Conservation (phyloP, 2,113 vertebrate species). For the Helogale parvula region DNA sequence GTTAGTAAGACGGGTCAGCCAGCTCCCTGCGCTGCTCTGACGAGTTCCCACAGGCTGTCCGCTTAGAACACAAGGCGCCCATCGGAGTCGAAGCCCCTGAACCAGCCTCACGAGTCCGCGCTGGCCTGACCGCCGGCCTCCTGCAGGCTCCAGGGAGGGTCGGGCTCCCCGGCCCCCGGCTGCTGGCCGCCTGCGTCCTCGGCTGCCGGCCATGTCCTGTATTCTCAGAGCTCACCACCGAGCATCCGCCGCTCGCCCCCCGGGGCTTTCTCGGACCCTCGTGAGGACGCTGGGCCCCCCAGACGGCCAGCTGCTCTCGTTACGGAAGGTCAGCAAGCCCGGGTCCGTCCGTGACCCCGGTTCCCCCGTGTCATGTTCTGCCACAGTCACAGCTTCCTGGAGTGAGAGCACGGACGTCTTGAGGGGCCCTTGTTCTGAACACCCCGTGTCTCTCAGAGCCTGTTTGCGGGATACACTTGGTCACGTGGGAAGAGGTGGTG, state of each 20-base stretch:
- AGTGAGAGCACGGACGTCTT: fast-evolving
- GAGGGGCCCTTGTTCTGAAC: fast-evolving
- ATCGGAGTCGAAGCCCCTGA: fast-evolving
- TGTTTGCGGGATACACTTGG: neutral
- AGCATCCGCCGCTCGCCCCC: fast-evolving
- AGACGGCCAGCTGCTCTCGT: fast-evolving
- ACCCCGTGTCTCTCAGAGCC: neutral
- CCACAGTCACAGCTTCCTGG: neutral
- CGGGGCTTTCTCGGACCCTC: neutral
- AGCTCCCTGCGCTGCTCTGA: fast-evolving
- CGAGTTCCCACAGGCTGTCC: fast-evolving
- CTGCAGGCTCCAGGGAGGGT: fast-evolving
- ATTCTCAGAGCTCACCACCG: neutral
- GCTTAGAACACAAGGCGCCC: fast-evolving
- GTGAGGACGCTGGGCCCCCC: fast-evolving
- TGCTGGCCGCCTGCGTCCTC: fast-evolving
- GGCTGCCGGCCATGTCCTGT: fast-evolving
- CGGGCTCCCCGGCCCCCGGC: fast-evolving
- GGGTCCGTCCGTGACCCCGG: fast-evolving
- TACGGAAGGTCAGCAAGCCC: neutral
- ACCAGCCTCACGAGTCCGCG: fast-evolving
- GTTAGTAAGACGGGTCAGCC: fast-evolving
- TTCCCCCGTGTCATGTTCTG: fast-evolving
- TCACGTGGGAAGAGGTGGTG: neutral
- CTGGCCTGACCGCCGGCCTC: fast-evolving